Evolutionary conservation across 2,113 vertebrate species (phyloP).

Genomic region (Prochilodus magdalenae): DNA sequence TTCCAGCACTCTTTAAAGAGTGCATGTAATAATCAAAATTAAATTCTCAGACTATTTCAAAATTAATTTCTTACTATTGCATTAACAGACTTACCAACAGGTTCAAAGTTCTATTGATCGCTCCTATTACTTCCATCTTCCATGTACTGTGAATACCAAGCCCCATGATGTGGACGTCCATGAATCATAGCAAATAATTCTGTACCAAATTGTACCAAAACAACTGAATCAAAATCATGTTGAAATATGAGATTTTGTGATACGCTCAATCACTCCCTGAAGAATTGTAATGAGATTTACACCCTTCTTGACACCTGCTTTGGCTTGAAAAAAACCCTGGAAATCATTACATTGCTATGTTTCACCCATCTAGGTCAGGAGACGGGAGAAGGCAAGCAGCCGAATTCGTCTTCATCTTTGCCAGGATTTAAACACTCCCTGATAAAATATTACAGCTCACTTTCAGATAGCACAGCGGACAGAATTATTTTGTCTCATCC

Average conservation of each 20-base stretch:
- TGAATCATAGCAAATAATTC: not conserved
- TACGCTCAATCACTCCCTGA: not conserved
- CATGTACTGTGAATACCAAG: not conserved
- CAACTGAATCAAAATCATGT: not conserved
- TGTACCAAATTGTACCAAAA: not conserved
- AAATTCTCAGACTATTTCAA: no score
- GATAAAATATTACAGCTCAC: conserved; percentile 31
- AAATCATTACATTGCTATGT: not conserved
- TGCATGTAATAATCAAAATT: no score
- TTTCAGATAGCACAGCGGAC: conserved; percentile 37
- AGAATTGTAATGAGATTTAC: not conserved
- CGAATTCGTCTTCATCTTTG: conserved; percentile 12
- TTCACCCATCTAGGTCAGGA: conserved; percentile 16
- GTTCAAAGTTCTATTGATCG: no score
- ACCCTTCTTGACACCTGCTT: not conserved
- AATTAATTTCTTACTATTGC: no score
- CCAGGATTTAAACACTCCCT: conserved; percentile 24
- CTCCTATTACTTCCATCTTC: no score
- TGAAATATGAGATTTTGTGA: not conserved
- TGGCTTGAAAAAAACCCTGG: not conserved
- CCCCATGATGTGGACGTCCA: no score
- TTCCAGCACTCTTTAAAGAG: no score
- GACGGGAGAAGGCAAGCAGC: not conserved
- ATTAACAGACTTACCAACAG: no score
- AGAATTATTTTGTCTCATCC: conserved; percentile 41